Base-by-base conservation (phyloP, 2,888 invertebrate species). In the Lasius platythorax region DNA sequence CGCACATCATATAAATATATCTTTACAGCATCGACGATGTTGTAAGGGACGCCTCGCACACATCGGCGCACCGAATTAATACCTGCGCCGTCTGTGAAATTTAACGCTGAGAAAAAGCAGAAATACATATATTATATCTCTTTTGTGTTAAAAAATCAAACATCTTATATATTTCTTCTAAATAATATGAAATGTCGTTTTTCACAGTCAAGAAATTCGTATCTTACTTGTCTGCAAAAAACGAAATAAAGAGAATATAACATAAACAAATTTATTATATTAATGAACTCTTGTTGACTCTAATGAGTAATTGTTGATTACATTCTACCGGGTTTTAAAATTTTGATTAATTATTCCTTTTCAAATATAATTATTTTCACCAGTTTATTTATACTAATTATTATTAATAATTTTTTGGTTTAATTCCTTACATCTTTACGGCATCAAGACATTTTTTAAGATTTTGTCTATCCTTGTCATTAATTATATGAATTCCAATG, bases 1-100 rank as follows among this genome's bases (percentile, higher is more conserved):
- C 75, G 28, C 50, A 28, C 76, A 66, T 76, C 76, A 76, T 66
- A 40, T 76, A 66, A 76, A 76, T 66, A 76, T 66, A 66, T 67
- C 33, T 66, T 67, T 53, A 66, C 50, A 37, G 15, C 18, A 40
- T 66, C 50, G 46, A 23, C 50, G 64, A 64, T 18, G 56, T 46
- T 46, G 33, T 30, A 53, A 66, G 53, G 3, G n/a, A 66, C 18
- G 18, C 18, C 76, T 53, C 50, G 46, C 5, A 53, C 1, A 53
- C n/a, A 37, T 43, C 9, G 64, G 18, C 58, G 30, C 8, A 37
- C 30, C n/a, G 30, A 30, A 67, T 56, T 78, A 68, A 78, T 56
- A 33, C 68, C 46, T 30, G 18, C 53, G 53, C 28, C 18, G 40
- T 37, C 28, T 30, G 67, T 43, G 56, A 37, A n/a, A 68, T 68